A percentile compares a stretch with the other conserved stretches of the same genome.
Conservation (phyloP, 2,113 vertebrate species). For the Oenanthe oenanthe region DNA sequence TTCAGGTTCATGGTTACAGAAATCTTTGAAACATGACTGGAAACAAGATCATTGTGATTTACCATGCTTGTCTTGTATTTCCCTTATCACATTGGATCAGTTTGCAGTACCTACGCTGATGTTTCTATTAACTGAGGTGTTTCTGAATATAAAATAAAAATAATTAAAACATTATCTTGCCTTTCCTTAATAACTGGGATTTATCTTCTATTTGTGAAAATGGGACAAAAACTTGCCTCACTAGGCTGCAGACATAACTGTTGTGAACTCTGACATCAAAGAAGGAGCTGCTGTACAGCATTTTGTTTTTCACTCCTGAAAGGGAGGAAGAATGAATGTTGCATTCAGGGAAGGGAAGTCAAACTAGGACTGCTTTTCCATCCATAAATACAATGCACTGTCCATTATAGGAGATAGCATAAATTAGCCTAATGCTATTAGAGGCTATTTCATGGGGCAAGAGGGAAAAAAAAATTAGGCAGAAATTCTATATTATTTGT, state of each 20-base stretch:
- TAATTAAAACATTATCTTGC: not conserved
- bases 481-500: not conserved
- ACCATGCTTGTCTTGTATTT: not conserved
- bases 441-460: not conserved
- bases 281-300: not conserved
- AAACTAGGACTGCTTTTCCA: not conserved
- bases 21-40: not conserved
- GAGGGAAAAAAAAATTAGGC: not conserved
- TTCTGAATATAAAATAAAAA: not conserved
- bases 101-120: not conserved
- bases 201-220: not conserved
- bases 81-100: not conserved
- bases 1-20: not conserved
- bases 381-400: not conserved
- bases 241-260: accelerated
- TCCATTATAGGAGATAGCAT: not conserved
- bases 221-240: not conserved
- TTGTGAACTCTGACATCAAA: not conserved
- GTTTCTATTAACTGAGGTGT: not conserved
- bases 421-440: not conserved
- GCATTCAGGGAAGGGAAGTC: not conserved
- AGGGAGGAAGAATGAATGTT: not conserved
- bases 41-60: not conserved
- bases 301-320: not conserved
- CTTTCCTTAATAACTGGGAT: not conserved